phyloP scores from a whole-genome alignment of 2,888 invertebrate species.

The Creontiades dilutus region DNA sequence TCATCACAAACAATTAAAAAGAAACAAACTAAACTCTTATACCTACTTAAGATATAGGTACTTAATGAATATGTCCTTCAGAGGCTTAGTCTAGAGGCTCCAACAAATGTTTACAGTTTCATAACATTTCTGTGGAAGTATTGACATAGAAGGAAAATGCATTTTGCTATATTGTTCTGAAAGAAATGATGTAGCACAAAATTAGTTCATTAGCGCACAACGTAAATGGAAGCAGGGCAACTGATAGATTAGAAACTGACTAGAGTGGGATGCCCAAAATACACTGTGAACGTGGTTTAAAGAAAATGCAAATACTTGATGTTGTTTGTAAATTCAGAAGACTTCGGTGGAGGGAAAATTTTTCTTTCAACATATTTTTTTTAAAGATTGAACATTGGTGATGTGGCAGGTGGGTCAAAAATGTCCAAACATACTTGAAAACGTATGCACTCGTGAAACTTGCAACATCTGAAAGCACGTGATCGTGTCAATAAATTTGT shows the following conservation, averaged over 20 bases:
- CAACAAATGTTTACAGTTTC: background rate
- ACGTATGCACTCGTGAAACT: background rate
- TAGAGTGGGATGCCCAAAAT: background rate
- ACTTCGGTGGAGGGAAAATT: background rate
- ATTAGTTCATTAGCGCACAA: background rate
- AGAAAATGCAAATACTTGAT: background rate
- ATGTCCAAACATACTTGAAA: background rate
- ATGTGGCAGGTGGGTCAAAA: too few relatives aligned
- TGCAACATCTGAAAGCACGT: background rate
- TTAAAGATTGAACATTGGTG: background rate
- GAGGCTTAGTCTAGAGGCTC: constrained; percentile 5
- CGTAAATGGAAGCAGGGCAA: background rate
- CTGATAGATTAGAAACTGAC: background rate
- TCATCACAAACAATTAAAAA: background rate
- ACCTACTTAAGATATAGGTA: background rate
- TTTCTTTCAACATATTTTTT: background rate
- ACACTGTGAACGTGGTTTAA: background rate
- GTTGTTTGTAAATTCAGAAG: too few relatives aligned
- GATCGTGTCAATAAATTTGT: background rate
- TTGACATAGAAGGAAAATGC: too few relatives aligned
- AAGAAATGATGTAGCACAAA: background rate
- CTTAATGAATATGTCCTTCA: too few relatives aligned
- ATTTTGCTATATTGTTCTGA: background rate
- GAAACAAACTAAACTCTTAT: background rate
- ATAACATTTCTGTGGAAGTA: background rate